Conservation (phyloP, 2,113 vertebrate species). For the Bufo gargarizans region DNA sequence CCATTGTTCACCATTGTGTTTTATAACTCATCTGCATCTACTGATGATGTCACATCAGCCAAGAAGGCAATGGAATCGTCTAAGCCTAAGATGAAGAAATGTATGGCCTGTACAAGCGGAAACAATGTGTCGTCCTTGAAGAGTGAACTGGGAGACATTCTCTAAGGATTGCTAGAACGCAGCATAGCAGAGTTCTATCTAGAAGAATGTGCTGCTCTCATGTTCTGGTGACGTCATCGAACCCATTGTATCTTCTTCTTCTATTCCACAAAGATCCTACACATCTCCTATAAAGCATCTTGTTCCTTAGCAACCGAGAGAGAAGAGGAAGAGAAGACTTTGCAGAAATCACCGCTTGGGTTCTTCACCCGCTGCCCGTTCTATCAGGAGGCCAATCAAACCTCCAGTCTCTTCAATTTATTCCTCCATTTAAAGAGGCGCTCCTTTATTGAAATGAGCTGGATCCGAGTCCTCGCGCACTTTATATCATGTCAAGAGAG, state of each 20-base stretch:
- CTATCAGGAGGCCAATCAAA: constrained; percentile 20
- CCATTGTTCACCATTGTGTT: not conserved
- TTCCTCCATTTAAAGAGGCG: constrained; percentile 22
- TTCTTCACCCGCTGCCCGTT: constrained; percentile 8
- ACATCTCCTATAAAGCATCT: constrained; percentile 28
- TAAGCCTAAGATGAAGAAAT: too few relatives aligned
- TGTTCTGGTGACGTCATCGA: not conserved
- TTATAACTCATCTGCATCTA: not conserved
- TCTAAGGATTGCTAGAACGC: not conserved
- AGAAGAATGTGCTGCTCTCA: not conserved
- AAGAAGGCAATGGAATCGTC: too few relatives aligned
- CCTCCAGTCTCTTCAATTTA: not conserved
- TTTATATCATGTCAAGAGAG: not conserved
- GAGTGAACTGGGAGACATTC: not conserved
- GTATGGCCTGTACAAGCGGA: not conserved
- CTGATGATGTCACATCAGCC: not conserved
- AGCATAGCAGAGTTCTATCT: not conserved
- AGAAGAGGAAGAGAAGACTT: not conserved
- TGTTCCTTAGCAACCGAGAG: constrained; percentile 35
- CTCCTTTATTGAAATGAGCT: constrained; percentile 2
- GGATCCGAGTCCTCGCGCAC: not conserved
- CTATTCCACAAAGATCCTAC: not conserved
- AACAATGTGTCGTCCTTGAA: constrained; percentile 8
- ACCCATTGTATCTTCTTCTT: constrained; percentile 1
- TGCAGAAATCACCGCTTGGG: constrained; percentile 8